Conservation (phyloP, 1,140 invertebrate species). For the Periplaneta americana region DNA sequence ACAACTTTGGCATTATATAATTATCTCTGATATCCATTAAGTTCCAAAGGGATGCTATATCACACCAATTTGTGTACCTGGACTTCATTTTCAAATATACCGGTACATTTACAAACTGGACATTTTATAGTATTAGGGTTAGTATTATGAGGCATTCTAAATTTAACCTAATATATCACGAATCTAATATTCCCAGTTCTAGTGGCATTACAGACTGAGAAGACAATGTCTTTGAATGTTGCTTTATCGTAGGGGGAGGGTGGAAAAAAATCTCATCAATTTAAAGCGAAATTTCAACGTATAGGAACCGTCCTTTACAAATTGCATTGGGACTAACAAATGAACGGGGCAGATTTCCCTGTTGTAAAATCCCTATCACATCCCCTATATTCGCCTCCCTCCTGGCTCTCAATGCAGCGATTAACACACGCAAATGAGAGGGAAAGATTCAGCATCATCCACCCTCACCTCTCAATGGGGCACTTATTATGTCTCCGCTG, state of each 20-base stretch:
- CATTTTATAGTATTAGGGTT: no score
- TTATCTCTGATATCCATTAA: no score
- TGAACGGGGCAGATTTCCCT: background rate
- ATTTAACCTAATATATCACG: no score
- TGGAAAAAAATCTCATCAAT: background rate
- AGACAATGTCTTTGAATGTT: background rate
- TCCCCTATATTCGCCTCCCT: background rate
- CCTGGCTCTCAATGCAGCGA: background rate
- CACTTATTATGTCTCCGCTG: background rate
- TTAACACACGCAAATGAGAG: background rate
- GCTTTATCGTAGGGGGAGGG: background rate
- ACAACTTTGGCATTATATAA: no score
- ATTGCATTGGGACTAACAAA: background rate
- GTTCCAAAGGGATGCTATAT: no score
- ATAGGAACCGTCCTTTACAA: background rate
- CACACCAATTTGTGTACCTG: no score
- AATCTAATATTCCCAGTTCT: no score
- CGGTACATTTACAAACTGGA: no score
- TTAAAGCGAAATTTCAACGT: background rate
- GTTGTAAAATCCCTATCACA: background rate
- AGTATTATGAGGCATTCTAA: no score
- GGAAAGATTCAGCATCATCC: background rate
- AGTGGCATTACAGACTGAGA: no score
- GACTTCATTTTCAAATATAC: no score
- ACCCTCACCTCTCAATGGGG: background rate